phyloP scores from a whole-genome alignment of 2,797 vertebrate genomes.

The Tauraco hartlaubi region DNA sequence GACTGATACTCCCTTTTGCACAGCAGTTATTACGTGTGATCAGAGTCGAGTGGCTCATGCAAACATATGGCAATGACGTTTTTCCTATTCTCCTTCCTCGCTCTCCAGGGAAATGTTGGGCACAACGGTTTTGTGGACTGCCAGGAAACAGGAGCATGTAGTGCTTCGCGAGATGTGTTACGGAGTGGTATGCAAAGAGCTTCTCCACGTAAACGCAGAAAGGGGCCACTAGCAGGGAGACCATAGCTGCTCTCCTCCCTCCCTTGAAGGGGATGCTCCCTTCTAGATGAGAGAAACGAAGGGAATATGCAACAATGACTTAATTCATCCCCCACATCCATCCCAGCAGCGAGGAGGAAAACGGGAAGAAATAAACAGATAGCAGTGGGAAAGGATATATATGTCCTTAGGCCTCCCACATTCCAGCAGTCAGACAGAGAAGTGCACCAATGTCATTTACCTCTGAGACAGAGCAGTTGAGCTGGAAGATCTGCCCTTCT shows the following conservation, averaged over 20 bases:
- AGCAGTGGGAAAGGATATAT: background rate
- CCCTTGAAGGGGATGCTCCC: background rate
- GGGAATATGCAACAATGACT: rapidly evolving
- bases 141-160: background rate
- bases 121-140: background rate
- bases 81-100: background rate
- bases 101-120: background rate
- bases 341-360: background rate
- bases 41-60: background rate
- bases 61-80: background rate
- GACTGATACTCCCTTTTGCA: background rate
- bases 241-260: background rate
- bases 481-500: constrained; percentile 98
- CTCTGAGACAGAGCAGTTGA: constrained; percentile 93
- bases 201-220: background rate
- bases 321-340: background rate
- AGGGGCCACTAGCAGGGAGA: background rate
- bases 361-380: background rate
- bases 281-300: background rate
- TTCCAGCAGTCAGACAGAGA: background rate
- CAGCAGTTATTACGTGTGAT: background rate
- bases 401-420: background rate
- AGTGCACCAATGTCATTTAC: constrained; percentile 66
- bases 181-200: background rate
- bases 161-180: background rate